Conservation (phyloP, 2,113 vertebrate genomes). For the Limnothrissa miodon region DNA sequence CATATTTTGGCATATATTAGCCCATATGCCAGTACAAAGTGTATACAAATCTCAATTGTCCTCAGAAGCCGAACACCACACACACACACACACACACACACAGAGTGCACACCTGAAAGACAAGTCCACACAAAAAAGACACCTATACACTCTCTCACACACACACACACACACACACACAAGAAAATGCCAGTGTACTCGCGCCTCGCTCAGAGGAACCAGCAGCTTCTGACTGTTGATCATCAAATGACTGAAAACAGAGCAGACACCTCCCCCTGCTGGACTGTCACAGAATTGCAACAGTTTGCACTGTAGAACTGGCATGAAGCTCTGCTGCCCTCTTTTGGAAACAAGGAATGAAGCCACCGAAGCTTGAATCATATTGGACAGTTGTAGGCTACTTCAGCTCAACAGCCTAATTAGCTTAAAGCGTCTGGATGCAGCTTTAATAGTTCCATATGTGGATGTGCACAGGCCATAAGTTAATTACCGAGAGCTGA, state of each 20-base stretch:
- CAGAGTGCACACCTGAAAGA: no score
- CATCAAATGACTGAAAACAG: neutral
- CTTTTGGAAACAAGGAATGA: neutral
- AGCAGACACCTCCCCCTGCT: neutral
- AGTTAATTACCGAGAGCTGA: neutral
- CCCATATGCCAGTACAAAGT: neutral
- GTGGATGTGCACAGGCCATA: no score
- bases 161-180: neutral
- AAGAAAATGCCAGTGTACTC: no score
- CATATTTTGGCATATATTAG: no score
- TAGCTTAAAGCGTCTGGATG: neutral
- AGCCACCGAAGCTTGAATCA: neutral
- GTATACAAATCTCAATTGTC: neutral
- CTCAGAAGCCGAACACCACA: neutral
- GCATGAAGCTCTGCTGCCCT: neutral
- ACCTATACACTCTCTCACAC: neutral
- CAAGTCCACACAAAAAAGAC: no score
- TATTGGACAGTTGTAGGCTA: neutral
- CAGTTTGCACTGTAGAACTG: neutral
- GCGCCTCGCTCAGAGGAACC: neutral
- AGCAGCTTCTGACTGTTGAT: neutral
- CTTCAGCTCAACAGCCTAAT: neutral
- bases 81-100: neutral
- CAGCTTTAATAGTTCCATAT: neutral
- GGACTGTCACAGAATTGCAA: neutral